phyloP scores from a whole-genome alignment of 2,888 invertebrate species.

The Heterodera filipjevi region DNA sequence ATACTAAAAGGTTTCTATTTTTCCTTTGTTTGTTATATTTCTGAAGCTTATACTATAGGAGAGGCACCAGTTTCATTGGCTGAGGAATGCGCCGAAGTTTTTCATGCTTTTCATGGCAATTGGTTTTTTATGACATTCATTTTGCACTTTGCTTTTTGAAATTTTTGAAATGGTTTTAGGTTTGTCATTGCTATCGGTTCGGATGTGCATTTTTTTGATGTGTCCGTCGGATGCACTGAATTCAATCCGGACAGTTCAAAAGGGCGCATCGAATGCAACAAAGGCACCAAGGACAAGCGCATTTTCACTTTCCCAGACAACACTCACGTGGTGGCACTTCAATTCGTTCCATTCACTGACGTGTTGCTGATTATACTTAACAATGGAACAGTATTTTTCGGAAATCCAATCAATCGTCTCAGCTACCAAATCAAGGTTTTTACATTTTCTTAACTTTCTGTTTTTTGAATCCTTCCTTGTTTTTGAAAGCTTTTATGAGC shows the following conservation, averaged over 20 bases:
- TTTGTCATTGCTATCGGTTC: constrained; percentile 28
- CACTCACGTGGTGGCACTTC: constrained; percentile 15
- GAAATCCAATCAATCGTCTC: constrained; percentile 11
- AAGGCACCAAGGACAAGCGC: constrained; percentile 18
- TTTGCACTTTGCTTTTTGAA: background rate
- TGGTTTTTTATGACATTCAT: background rate
- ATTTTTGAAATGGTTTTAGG: background rate
- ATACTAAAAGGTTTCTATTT: constrained; percentile 6
- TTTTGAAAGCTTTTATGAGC: too few species aligned
- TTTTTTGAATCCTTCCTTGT: background rate
- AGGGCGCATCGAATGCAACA: constrained; percentile 4
- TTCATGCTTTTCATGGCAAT: constrained; percentile 23
- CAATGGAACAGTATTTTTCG: constrained; percentile 15
- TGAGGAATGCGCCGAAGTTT: constrained; percentile 17
- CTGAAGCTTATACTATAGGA: background rate
- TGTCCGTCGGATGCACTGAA: constrained; percentile 30
- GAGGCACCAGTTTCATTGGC: background rate
- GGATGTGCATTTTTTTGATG: constrained; percentile 32
- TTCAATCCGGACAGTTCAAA: constrained; percentile 19
- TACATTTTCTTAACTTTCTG: background rate
- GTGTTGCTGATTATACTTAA: constrained; percentile 29
- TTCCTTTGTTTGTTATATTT: background rate
- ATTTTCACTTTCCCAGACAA: constrained; percentile 8
- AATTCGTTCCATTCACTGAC: constrained; percentile 32
- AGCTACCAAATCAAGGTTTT: constrained; percentile 13